A percentile compares a stretch with the other conserved stretches of the same genome.
phyloP scores from a whole-genome alignment of 2,113 vertebrate species.

The Emydura subglobosa region DNA sequence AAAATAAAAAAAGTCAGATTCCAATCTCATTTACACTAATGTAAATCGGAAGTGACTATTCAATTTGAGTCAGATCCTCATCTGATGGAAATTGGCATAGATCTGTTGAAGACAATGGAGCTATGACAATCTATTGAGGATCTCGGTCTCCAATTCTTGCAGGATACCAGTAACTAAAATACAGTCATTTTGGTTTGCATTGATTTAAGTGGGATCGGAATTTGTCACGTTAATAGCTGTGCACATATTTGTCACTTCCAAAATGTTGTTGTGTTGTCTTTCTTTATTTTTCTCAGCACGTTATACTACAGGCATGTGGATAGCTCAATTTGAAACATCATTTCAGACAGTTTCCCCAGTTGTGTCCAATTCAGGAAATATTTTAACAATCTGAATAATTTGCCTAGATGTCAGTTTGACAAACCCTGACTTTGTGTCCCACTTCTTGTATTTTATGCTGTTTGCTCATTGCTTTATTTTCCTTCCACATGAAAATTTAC shows the following conservation, averaged over 20 bases:
- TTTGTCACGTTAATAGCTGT: neutral
- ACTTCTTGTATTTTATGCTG: neutral
- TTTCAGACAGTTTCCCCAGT: neutral
- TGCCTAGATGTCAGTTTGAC: neutral
- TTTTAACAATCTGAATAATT: neutral
- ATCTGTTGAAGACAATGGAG: neutral
- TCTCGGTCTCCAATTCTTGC: neutral
- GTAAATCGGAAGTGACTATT: accelerated
- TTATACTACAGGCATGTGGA: neutral
- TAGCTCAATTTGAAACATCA: neutral
- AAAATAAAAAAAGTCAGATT: conserved; percentile 4
- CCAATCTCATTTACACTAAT: neutral
- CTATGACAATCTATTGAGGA: neutral
- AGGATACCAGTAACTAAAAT: neutral
- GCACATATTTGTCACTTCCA: conserved; percentile 11
- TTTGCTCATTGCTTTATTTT: neutral
- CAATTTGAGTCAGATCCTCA: neutral
- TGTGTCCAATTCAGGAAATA: conserved; percentile 23
- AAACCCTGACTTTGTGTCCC: neutral
- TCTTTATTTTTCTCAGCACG: neutral
- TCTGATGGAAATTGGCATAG: neutral
- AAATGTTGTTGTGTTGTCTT: neutral
- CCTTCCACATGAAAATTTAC: neutral
- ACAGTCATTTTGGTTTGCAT: neutral
- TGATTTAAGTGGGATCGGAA: neutral